A percentile compares a stretch with the other conserved stretches of the same genome.
phyloP scores from a whole-genome alignment of 2,113 vertebrate genomes.

The Zosterops hypoxanthus region DNA sequence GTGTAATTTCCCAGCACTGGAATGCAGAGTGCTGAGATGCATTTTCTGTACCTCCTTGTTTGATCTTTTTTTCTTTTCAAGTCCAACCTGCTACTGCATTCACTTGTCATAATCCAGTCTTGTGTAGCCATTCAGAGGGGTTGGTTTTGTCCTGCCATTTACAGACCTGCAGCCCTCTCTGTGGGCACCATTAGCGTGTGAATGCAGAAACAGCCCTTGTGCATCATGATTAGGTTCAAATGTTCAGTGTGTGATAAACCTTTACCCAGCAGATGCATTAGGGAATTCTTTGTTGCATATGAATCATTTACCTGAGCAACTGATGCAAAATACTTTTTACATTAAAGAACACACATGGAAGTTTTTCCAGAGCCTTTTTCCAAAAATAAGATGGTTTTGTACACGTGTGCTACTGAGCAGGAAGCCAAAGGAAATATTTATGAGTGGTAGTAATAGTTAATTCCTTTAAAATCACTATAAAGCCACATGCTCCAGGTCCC shows the following conservation, averaged over 20 bases:
- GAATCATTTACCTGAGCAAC: neutral
- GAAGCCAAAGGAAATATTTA: neutral
- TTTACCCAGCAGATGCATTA: neutral
- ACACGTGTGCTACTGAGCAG: neutral
- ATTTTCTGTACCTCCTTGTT: slow-evolving; percentile 1
- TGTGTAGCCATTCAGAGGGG: neutral
- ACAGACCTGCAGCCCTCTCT: neutral
- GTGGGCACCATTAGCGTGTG: neutral
- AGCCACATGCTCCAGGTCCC: neutral
- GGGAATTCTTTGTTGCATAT: neutral
- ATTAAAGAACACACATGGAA: neutral
- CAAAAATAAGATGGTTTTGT: neutral
- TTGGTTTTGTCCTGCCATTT: neutral
- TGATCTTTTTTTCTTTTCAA: slow-evolving; percentile 26
- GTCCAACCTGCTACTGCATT: neutral
- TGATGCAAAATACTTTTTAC: neutral
- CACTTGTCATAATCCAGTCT: neutral
- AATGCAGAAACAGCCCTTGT: neutral
- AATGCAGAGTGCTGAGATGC: neutral
- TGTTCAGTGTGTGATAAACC: neutral
- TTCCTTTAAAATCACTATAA: neutral
- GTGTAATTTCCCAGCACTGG: neutral
- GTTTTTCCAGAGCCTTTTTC: neutral
- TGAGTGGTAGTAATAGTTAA: neutral
- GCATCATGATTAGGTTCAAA: neutral